Evolutionary conservation across 2,888 invertebrate genomes (phyloP).

Genomic region (Horisme vitalbata): DNA sequence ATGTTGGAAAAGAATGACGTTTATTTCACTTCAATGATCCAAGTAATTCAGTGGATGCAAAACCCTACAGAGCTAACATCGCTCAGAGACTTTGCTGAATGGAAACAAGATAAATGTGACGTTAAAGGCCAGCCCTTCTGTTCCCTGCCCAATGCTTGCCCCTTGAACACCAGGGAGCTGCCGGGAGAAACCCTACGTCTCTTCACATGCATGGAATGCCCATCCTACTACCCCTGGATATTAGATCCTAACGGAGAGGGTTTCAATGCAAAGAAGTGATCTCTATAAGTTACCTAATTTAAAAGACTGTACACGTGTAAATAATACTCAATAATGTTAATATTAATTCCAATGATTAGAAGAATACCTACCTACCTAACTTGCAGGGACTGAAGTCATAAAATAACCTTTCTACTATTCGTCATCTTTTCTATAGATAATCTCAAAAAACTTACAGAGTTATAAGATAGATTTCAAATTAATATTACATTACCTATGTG

Average conservation of each 20-base stretch:
- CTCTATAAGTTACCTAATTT: conserved; percentile 72
- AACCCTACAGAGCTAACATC: conserved; percentile 94
- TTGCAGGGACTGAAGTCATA: conserved; percentile 44
- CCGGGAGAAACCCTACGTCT: conserved; percentile 96
- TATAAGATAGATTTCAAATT: neutral
- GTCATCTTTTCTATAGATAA: neutral
- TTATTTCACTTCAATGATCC: conserved; percentile 95
- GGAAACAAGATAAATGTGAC: conserved; percentile 96
- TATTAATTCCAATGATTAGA: conserved; percentile 53
- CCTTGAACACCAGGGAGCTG: conserved; percentile 93
- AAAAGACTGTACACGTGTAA: conserved; percentile 83
- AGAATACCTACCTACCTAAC: no score
- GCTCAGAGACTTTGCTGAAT: conserved; percentile 95
- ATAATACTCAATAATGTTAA: conserved; percentile 81
- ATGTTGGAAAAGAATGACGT: conserved; percentile 94
- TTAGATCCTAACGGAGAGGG: conserved; percentile 97
- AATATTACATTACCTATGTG: no score
- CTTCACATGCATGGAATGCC: conserved; percentile 98
- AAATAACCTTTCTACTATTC: neutral
- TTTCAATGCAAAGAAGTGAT: conserved; percentile 91
- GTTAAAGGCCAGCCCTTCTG: conserved; percentile 97
- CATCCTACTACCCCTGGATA: conserved; percentile 97
- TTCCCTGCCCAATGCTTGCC: conserved; percentile 95
- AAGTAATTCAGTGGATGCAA: conserved; percentile 98
- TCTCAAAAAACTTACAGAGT: neutral